These are phyloP conservation scores for Nephila pilipes DNA, from an alignment of 1,140 invertebrate genomes.

Conservation along the genomic window DNA sequence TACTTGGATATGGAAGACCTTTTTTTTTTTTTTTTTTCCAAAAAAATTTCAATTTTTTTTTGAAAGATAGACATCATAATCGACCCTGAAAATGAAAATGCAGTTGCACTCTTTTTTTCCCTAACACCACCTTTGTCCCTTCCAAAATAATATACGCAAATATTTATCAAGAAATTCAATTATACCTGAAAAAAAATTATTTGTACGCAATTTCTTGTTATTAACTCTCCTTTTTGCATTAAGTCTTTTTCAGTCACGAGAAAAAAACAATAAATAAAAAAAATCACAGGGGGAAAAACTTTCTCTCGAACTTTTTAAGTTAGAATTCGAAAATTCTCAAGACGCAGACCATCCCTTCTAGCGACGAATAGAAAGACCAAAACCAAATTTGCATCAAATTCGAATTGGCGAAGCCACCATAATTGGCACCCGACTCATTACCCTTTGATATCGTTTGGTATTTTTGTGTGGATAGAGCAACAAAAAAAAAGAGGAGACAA, in stretches of 20 bases:
- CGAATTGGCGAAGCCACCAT: neutral
- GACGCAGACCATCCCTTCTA: neutral
- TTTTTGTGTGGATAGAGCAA: neutral
- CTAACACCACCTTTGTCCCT: neutral
- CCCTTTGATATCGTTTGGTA: slow-evolving; percentile 27
- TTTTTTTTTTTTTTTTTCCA: too few species aligned
- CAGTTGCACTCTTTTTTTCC: neutral
- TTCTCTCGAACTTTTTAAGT: neutral
- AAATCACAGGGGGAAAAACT: neutral
- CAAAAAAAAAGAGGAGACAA: neutral
- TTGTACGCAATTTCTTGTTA: neutral
- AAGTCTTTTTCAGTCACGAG: neutral
- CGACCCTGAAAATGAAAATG: too few species aligned
- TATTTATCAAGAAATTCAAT: neutral
- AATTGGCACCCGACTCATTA: slow-evolving; percentile 51
- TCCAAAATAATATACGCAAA: neutral
- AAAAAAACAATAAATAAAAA: slow-evolving; percentile 23
- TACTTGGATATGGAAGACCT: too few species aligned
- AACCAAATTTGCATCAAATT: slow-evolving; percentile 59
- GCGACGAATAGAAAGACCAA: slow-evolving; percentile 56
- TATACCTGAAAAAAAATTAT: neutral
- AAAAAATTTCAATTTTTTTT: too few species aligned
- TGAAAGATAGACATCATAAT: too few species aligned
- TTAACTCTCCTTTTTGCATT: neutral
- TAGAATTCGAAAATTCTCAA: slow-evolving; percentile 4